These are phyloP conservation scores for Trachelus tabidus DNA, from an alignment of 2,888 invertebrate genomes.

Conservation along the genomic window DNA sequence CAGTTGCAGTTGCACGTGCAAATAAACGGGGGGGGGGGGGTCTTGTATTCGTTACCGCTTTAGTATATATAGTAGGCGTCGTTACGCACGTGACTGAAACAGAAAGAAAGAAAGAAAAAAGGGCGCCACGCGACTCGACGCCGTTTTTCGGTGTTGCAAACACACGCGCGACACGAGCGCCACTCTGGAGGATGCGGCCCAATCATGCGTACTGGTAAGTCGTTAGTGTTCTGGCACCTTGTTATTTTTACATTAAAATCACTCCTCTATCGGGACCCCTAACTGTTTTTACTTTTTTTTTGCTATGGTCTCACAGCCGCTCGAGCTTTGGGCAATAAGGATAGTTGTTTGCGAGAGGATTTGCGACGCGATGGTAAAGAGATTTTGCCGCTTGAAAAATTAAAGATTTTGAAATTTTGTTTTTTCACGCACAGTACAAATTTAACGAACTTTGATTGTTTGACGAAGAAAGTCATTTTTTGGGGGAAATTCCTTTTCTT, in stretches of 20 bases:
- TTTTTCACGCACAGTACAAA: too few relatives aligned
- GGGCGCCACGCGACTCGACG: conserved; percentile 36
- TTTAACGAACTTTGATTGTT: background rate
- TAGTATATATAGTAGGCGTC: background rate
- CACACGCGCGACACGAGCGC: conserved; percentile 38
- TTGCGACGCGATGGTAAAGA: background rate
- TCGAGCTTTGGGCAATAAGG: conserved; percentile 26
- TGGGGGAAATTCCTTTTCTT: too few relatives aligned
- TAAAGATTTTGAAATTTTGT: background rate
- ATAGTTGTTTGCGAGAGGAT: conserved; percentile 40
- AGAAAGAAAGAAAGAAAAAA: conserved; percentile 34
- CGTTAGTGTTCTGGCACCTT: conserved; percentile 53
- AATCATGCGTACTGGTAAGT: conserved; percentile 50
- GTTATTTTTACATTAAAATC: conserved; percentile 60
- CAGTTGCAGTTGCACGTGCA: background rate
- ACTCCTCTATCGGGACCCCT: conserved; percentile 26
- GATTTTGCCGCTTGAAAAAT: background rate
- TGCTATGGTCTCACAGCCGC: conserved; percentile 22
- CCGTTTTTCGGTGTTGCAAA: conserved; percentile 33
- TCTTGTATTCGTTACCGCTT: background rate
- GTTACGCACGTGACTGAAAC: conserved; percentile 54
- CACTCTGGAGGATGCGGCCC: conserved; percentile 45
- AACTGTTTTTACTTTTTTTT: background rate
- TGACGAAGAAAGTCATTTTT: background rate
- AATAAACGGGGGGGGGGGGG: background rate